These are phyloP conservation scores for Oriolus oriolus DNA, from an alignment of 2,113 vertebrate species.

Conservation along the genomic window DNA sequence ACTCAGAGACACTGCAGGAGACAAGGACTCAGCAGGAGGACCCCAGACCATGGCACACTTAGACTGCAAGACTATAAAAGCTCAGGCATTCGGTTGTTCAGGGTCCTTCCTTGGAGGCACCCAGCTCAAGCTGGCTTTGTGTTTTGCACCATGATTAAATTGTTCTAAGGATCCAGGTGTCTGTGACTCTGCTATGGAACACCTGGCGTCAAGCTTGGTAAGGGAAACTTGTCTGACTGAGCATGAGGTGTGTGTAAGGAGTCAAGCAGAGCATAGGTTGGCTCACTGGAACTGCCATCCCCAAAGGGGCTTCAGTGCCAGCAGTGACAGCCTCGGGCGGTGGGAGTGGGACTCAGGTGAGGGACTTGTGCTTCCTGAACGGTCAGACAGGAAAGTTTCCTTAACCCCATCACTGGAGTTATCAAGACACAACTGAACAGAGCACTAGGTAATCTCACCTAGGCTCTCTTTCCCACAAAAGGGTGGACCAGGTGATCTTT, in stretches of 20 bases:
- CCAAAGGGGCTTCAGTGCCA: not conserved
- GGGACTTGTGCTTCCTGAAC: not conserved
- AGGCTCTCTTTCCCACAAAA: not conserved
- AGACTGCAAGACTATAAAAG: not conserved
- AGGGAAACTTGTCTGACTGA: not conserved
- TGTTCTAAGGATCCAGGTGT: not conserved
- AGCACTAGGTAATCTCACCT: not conserved
- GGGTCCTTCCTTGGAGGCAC: not conserved
- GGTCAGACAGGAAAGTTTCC: not conserved
- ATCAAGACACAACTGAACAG: not conserved
- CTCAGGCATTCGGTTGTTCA: rapidly evolving
- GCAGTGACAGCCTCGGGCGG: not conserved
- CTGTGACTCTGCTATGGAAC: not conserved
- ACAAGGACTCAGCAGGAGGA: not conserved
- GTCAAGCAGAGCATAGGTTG: rapidly evolving
- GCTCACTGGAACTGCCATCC: not conserved
- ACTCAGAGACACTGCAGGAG: not conserved
- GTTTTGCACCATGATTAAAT: not conserved
- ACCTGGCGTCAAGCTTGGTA: not conserved
- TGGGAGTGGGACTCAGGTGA: not conserved
- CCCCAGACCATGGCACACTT: not conserved
- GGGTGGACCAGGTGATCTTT: not conserved
- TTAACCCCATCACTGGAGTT: not conserved
- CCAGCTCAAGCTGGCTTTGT: not conserved
- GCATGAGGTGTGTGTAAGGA: not conserved